phyloP scores from a whole-genome alignment of 2,113 vertebrate genomes.

The Halichoerus grypus region DNA sequence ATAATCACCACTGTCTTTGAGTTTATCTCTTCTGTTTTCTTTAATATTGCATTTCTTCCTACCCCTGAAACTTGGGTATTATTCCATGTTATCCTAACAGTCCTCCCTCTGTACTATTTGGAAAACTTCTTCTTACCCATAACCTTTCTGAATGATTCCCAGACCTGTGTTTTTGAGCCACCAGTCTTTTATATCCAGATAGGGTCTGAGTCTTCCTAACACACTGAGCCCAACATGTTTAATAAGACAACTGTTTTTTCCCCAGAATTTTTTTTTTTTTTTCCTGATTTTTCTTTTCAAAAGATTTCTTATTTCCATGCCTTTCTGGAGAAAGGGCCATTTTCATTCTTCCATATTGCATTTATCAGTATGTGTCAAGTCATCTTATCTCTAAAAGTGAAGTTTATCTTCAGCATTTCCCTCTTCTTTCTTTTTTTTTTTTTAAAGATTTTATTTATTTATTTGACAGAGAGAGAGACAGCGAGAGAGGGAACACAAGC shows the following conservation, averaged over 20 bases:
- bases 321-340: not conserved
- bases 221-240: not conserved
- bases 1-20: not conserved
- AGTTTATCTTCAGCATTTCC: not conserved
- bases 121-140: not conserved
- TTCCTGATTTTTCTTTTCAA: conserved; percentile 35
- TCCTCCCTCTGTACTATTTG: not conserved
- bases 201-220: not conserved
- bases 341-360: not conserved
- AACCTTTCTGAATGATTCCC: conserved; percentile 32
- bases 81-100: not conserved
- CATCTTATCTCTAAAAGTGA: not conserved
- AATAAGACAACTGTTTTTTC: conserved; percentile 2
- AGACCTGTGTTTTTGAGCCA: not conserved
- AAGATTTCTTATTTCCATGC: not conserved
- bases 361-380: not conserved
- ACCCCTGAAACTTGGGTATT: not conserved
- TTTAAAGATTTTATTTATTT: too few relatives aligned
- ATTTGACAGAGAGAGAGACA: too few relatives aligned
- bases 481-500: too few relatives aligned
- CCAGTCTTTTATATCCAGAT: not conserved
- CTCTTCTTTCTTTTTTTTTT: not conserved
- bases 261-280: not conserved
- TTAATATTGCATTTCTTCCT: conserved; percentile 29
- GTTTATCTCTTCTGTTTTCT: conserved; percentile 11